Evolutionary conservation across 2,113 vertebrate genomes (phyloP).

Genomic region (Isichthys henryi): DNA sequence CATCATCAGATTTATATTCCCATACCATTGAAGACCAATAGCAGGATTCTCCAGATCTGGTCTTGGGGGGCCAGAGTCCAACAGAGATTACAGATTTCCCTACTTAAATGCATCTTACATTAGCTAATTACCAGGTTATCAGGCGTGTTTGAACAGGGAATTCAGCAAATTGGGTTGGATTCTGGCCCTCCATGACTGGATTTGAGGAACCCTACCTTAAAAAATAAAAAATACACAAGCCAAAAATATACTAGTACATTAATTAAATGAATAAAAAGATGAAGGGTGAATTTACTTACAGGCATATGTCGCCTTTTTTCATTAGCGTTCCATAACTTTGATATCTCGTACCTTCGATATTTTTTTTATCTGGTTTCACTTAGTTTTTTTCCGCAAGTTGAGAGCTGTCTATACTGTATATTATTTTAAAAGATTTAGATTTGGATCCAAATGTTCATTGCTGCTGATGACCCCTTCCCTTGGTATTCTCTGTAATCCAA

Average conservation of each 20-base stretch:
- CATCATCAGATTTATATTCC: background rate
- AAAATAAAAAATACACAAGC: background rate
- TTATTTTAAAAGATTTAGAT: background rate
- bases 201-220: background rate
- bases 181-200: background rate
- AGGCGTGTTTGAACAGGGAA: background rate
- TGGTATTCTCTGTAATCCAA: background rate
- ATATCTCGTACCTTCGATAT: background rate
- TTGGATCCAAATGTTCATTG: slow-evolving; percentile 36
- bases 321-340: background rate
- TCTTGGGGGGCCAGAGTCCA: background rate
- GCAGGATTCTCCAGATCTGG: background rate
- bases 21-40: background rate
- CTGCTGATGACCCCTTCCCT: background rate
- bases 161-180: background rate
- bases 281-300: background rate
- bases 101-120: background rate
- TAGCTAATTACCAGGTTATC: background rate
- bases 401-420: background rate
- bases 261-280: background rate
- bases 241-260: background rate
- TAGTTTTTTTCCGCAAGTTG: background rate
- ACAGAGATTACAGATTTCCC: background rate
- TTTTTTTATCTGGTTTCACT: background rate
- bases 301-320: background rate